Evolutionary conservation across 2,888 invertebrate genomes (phyloP), one percentile per base, ranked within the genome.

Genomic region (Allolobophora icterica): DNA sequence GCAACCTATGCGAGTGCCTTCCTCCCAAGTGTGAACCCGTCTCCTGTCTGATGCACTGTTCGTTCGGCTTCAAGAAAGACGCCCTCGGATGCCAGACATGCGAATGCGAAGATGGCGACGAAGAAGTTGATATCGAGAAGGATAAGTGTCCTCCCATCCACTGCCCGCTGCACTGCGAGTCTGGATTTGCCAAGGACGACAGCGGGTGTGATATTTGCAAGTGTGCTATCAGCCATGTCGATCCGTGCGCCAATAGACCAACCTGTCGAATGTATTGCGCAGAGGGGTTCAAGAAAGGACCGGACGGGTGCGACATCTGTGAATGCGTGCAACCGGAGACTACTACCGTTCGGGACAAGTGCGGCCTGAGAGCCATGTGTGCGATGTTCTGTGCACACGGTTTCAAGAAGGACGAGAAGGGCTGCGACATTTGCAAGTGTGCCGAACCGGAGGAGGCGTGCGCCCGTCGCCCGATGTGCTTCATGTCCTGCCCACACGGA

Each of bases 371-470:
- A 89, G 71, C 91, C 90, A 84, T 87, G 91, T 92, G 92, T 52
- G 19, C 33, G 21, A 92, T 92, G 92, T 89, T 91, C 89, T 92
- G 92, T 45, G 40, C 42, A 35, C 84, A 91, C 89, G 92, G 92
- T 6, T 92, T 92, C 89, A 34, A 91, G 91, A 91, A 89, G 58
- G 92, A 92, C 83, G 89, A 52, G 30, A 90, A 92, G 11, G 92
- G 92, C 42, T 92, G 92, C 90, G 91, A 92, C 38, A 83, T 90
- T 5, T 92, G 92, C 87, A n/a, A 35, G n/a, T 92, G 92, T 33
- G 89, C 33, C 35, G 90, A 90, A 17, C 87, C 87, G 24, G 87
- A 40, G 58, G 90, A 38, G 2, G 33, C 87, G 6, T 38, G 35
- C 21, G 35, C 21, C 24, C 33, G 21, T 8, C 87, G 35, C 21